Evolutionary conservation across 2,797 vertebrate genomes (phyloP).

Genomic region (Gymnocypris eckloni): DNA sequence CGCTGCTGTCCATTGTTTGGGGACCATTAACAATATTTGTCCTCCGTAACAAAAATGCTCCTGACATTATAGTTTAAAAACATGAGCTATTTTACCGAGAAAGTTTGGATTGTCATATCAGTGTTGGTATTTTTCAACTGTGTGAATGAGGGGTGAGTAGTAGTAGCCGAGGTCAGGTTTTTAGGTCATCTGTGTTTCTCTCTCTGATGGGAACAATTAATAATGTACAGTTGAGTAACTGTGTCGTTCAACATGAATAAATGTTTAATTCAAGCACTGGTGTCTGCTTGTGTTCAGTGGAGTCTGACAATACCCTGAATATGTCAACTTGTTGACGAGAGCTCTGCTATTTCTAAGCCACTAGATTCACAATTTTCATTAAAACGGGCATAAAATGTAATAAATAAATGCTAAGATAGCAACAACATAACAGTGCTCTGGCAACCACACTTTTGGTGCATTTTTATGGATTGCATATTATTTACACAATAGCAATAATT

Average conservation of each 20-base stretch:
- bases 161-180: slow-evolving; percentile 13
- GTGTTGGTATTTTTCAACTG: slow-evolving; percentile 14
- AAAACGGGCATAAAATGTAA: neutral
- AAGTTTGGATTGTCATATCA: slow-evolving; percentile 1
- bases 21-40: slow-evolving; percentile 11
- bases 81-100: slow-evolving; percentile 2
- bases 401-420: neutral
- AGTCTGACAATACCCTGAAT: neutral
- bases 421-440: neutral
- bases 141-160: slow-evolving; percentile 6
- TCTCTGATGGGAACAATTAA: slow-evolving; percentile 58
- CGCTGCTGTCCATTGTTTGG: slow-evolving; percentile 3
- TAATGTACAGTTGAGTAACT: slow-evolving; percentile 67
- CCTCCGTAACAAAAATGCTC: slow-evolving; percentile 12
- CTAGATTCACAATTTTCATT: neutral
- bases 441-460: neutral
- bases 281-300: slow-evolving; percentile 6
- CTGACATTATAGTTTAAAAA: slow-evolving; percentile 7
- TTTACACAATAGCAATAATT: no score
- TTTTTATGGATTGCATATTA: neutral
- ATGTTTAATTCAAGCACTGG: slow-evolving; percentile 68
- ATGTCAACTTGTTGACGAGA: neutral
- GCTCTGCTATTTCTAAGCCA: neutral
- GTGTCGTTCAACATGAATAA: slow-evolving; percentile 79
- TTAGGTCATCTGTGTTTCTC: slow-evolving; percentile 54